These are phyloP conservation scores for Dysmachus trigonus DNA, from an alignment of 2,888 invertebrate species.

Conservation along the genomic window DNA sequence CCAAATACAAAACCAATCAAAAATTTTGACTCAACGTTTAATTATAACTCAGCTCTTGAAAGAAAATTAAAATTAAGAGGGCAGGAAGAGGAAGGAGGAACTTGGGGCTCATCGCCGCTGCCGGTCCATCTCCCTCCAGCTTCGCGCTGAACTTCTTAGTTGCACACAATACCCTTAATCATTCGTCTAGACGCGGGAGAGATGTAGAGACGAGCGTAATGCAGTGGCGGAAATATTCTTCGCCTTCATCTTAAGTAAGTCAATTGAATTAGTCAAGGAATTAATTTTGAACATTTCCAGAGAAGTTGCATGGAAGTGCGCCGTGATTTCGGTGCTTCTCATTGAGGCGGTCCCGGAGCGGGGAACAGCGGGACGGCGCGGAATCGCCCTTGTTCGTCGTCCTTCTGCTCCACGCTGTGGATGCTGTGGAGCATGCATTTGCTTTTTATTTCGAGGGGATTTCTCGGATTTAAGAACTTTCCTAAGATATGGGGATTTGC, in stretches of 20 bases:
- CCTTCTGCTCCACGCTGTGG: not conserved
- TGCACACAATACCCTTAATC: conserved; percentile 40
- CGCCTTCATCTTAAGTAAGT: conserved; percentile 42
- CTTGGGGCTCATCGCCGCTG: not conserved
- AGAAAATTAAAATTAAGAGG: conserved; percentile 27
- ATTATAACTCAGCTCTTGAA: conserved; percentile 25
- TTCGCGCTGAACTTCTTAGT: conserved; percentile 30
- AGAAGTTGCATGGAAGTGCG: conserved; percentile 6
- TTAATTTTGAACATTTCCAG: conserved; percentile 39
- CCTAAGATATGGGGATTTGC: not conserved
- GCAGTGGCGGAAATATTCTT: conserved; percentile 40
- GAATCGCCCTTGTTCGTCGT: not conserved
- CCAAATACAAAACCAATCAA: conserved; percentile 26
- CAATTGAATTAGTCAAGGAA: conserved; percentile 42
- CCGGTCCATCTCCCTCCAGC: not conserved
- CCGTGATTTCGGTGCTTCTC: not conserved
- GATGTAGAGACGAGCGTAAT: conserved; percentile 21
- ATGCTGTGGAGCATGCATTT: not conserved
- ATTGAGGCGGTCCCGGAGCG: not conserved
- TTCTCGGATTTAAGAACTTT: conserved; percentile 23
- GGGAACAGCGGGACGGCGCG: not conserved
- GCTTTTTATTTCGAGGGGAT: conserved; percentile 12
- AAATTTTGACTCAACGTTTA: conserved; percentile 39
- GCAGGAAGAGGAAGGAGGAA: conserved; percentile 14
- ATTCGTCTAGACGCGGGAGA: conserved; percentile 36